phyloP scores from a whole-genome alignment of 2,113 vertebrate species.

The Lepisosteus osseus region DNA sequence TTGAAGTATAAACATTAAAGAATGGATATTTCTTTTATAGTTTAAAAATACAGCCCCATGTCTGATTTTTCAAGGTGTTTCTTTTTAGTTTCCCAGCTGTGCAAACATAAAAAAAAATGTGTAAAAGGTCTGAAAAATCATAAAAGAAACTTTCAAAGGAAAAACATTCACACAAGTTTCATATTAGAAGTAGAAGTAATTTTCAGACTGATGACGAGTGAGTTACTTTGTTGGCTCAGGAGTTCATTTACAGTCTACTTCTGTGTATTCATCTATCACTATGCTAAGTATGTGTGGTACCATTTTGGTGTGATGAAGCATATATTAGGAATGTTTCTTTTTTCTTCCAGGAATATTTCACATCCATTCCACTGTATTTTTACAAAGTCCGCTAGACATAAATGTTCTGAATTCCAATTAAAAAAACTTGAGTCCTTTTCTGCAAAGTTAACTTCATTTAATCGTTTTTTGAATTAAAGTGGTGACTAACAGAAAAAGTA shows the following conservation, averaged over 20 bases:
- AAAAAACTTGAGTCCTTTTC: no score
- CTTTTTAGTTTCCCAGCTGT: conserved; percentile 24
- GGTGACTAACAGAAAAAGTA: no score
- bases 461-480: no score
- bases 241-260: neutral
- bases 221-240: no score
- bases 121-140: conserved; percentile 2
- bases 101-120: conserved; percentile 13
- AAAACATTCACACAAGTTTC: neutral
- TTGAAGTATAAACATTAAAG: neutral
- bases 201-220: no score
- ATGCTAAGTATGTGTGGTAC: neutral
- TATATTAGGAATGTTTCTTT: neutral
- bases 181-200: no score
- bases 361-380: no score
- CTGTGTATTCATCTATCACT: neutral
- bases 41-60: neutral
- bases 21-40: no score
- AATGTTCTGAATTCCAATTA: no score
- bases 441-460: no score
- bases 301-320: neutral
- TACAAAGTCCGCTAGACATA: no score
- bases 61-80: conserved; percentile 1
- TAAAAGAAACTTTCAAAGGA: neutral
- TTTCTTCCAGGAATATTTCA: no score